phyloP scores from a whole-genome alignment of 2,113 vertebrate genomes.

The Pedetes capensis region DNA sequence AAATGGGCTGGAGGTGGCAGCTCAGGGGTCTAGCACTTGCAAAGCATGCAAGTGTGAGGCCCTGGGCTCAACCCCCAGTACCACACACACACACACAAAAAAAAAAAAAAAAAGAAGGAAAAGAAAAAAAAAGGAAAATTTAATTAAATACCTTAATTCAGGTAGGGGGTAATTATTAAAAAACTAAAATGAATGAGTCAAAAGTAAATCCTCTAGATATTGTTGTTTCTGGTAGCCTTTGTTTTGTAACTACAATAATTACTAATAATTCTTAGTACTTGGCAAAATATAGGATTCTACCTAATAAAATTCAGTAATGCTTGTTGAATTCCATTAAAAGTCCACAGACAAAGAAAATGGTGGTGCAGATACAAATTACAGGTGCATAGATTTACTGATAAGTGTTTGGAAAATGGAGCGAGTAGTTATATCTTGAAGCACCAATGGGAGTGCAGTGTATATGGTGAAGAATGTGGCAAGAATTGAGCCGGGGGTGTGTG shows the following conservation, averaged over 20 bases:
- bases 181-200: not conserved
- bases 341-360: not conserved
- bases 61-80: too few species aligned
- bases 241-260: constrained; percentile 21
- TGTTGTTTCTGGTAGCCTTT: not conserved
- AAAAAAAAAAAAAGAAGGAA: too few species aligned
- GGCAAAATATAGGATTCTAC: not conserved
- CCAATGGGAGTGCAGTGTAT: not conserved
- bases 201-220: not conserved
- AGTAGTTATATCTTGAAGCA: constrained; percentile 6
- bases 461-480: not conserved
- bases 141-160: constrained; percentile 2
- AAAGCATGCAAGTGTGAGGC: too few species aligned
- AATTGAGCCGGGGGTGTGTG: not conserved
- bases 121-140: too few species aligned
- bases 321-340: constrained; percentile 44
- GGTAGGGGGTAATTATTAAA: not conserved
- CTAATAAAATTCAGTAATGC: not conserved
- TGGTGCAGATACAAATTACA: not conserved
- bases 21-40: too few species aligned
- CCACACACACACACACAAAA: too few species aligned
- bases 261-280: not conserved
- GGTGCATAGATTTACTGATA: constrained; percentile 22
- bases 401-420: constrained; percentile 8
- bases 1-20: too few species aligned